Base-by-base conservation (phyloP, 2,888 invertebrate species). In the Lithosia quadra region DNA sequence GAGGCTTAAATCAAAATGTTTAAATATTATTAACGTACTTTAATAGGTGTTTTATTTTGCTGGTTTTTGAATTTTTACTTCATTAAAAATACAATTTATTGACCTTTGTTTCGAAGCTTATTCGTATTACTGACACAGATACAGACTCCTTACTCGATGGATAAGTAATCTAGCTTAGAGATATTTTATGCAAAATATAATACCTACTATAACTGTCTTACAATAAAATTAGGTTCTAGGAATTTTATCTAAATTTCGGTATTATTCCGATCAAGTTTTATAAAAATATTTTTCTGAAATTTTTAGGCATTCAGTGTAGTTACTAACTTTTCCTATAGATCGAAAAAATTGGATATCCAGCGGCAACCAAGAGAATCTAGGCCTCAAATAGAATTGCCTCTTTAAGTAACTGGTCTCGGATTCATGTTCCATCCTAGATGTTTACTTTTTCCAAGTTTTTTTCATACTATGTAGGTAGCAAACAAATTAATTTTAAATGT, bases 1-100 rank as follows among this genome's bases (percentile, higher is more conserved):
- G 28, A 21, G 39, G 61, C 24, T 61, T 55, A 39, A n/a, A 33
- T 55, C 33, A 24, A 66, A 61, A 61, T 36, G 11, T 55, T 24
- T 53, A 22, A 49, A 18, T 43, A 10, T 43, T 65, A 43, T 43
- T 39, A 18, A 43, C 9, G 28, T 58, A 33, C 21, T 56, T 56
- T 3, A 22, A 57, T 28, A n/a, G 34, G 11, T 7, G 21, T 34
- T 34, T 36, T 59, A n/a, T 36, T 59, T 59, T 36, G n/a, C 4
- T 58, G 33, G 4, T 58, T 15, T 18, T 58, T 3, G 5, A 11
- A 18, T 21, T 21, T 55, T 22, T 55, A 43, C 18, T 43, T 5
- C 7, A 18, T 43, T 18, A 43, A 18, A n/a, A 43, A 43, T 15
- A 18, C 18, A 2, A 43, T 18, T 15, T 43, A 18, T 43, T 43